Conservation (phyloP, 2,113 vertebrate genomes). For the Eidolon helvum region DNA sequence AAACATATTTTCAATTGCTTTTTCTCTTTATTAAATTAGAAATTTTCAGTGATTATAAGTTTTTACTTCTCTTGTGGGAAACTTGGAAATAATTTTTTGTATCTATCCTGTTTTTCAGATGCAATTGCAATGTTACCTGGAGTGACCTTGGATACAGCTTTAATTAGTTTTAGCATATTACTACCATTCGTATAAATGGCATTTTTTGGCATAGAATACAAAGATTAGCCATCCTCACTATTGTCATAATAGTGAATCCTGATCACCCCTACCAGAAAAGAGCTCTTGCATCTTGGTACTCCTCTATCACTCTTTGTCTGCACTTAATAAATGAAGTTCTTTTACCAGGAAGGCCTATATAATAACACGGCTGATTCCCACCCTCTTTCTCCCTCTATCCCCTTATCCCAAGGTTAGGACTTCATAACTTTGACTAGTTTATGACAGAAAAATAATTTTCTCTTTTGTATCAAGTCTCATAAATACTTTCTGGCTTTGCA, state of each 20-base stretch:
- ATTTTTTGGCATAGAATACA: background rate
- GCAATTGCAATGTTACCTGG: background rate
- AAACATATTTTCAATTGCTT: slow-evolving; percentile 51
- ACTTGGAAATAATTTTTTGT: slow-evolving; percentile 21
- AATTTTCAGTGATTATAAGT: slow-evolving; percentile 34
- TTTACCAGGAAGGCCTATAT: background rate
- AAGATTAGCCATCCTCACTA: background rate
- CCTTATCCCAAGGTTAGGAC: background rate
- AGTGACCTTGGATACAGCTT: background rate
- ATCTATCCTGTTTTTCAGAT: background rate
- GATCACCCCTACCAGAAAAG: background rate
- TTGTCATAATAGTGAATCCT: background rate
- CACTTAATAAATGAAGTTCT: background rate
- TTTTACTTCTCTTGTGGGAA: slow-evolving; percentile 41
- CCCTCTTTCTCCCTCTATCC: background rate
- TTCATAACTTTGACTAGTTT: background rate
- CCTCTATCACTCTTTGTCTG: background rate
- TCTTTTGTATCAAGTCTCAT: background rate
- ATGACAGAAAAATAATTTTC: background rate
- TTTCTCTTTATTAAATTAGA: slow-evolving; percentile 53
- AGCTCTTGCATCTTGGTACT: background rate
- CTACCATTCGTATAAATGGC: background rate
- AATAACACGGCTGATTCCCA: background rate
- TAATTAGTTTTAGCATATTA: slow-evolving; percentile 11
- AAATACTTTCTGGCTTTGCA: background rate